Evolutionary conservation across 2,888 invertebrate species (phyloP).

Genomic region (Nomada goodeniana): DNA sequence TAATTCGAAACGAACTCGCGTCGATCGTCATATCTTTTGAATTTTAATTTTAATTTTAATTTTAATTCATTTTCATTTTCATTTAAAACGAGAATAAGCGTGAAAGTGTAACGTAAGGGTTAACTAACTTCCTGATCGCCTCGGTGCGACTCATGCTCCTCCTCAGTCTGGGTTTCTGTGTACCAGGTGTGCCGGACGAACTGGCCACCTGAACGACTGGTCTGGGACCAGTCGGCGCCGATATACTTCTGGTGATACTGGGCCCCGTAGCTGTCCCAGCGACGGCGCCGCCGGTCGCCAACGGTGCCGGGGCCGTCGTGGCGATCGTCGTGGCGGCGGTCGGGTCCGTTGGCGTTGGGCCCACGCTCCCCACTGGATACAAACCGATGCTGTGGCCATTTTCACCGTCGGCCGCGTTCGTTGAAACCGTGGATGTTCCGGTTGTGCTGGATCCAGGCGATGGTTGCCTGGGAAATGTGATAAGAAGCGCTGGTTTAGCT

Average conservation of each 20-base stretch:
- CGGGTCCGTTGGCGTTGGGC: constrained; percentile 67
- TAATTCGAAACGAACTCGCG: too few species aligned
- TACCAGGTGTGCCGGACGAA: constrained; percentile 80
- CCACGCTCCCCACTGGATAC: constrained; percentile 77
- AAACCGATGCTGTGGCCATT: constrained; percentile 76
- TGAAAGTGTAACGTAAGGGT: background rate
- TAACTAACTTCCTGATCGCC: constrained; percentile 83
- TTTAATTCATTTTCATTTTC: too few species aligned
- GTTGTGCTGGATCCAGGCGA: constrained; percentile 84
- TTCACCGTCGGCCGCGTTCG: constrained; percentile 77
- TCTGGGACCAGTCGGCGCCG: constrained; percentile 79
- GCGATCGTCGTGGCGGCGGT: constrained; percentile 71
- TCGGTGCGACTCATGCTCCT: constrained; percentile 84
- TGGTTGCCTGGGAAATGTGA: constrained; percentile 79
- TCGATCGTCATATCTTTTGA: too few species aligned
- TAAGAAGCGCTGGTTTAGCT: background rate
- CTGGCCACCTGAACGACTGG: constrained; percentile 77
- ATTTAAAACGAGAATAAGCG: too few species aligned
- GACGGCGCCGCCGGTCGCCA: constrained; percentile 42
- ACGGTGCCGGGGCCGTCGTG: constrained; percentile 59
- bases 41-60: too few species aligned
- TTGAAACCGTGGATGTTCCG: constrained; percentile 80
- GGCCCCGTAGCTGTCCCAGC: constrained; percentile 57
- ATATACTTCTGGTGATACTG: constrained; percentile 78
- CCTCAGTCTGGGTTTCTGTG: constrained; percentile 84